Base-by-base conservation (phyloP, 2,888 invertebrate species). In the Drosophila mettleri region DNA sequence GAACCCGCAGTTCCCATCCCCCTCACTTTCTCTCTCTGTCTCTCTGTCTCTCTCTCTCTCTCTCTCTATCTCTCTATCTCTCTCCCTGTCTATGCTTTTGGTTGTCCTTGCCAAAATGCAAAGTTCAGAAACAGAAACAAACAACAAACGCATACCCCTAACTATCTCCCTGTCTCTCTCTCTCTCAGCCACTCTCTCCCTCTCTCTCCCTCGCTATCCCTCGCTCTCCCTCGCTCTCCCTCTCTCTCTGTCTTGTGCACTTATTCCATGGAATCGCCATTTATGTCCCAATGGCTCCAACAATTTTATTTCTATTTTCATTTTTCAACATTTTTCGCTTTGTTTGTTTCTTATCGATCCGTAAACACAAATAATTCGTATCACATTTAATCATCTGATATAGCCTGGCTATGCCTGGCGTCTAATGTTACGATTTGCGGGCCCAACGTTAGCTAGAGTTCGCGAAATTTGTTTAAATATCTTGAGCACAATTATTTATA, bases 101-200 rank as follows among this genome's bases (percentile, higher is more conserved):
- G 18, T 18, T 67, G 78, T 87, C 88, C 84, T 82, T 85, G 86
- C 74, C 78, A 65, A 85, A 80, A 72, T 78, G 75, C 55, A 69
- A 86, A 86, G 83, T 80, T 74, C 72, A 75, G 64, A 69, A 51
- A 33, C 72, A 75, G 64, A 69, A 51, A 33, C 45, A 18, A 38
- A 52, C 51, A 60, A 48, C 63, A 61, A 61, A 0, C 55, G 31
- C 6, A 27, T 31, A 6, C 0, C n/a, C 14, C 20, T 3, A 20
- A 12, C 38, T 18, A 6, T 36, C 14, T n/a, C 5, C 1, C 16
- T 6, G 24, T 8, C 8, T 2, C 20, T 29, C 27, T 8, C 29
- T 14, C 8, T 29, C 20, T 29, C 31, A 1, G 2, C 20, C n/a
- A 5, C 20, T 2, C 18, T 6, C 14, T 3, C 31, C 1, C 29